Evolutionary conservation across 2,888 invertebrate species (phyloP).

Genomic region (Aporophyla lueneburgensis): DNA sequence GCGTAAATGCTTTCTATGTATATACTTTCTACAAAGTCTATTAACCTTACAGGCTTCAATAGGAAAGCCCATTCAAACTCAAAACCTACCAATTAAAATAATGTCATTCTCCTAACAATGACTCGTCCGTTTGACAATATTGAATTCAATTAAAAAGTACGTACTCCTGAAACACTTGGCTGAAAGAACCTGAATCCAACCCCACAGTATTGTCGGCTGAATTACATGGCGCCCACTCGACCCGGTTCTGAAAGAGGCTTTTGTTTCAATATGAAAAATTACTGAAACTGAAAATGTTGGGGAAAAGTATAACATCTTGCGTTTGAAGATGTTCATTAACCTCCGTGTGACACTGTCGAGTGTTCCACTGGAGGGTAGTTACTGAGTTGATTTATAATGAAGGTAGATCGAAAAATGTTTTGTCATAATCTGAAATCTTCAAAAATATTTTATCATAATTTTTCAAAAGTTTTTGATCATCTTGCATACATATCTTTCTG

Average conservation of each 20-base stretch:
- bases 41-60: not conserved
- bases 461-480: too few relatives aligned
- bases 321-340: conserved; percentile 64
- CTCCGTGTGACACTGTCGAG: conserved; percentile 35
- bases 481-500: too few relatives aligned
- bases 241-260: conserved; percentile 82
- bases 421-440: too few relatives aligned
- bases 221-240: conserved; percentile 82
- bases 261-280: conserved; percentile 89
- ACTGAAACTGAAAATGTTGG: conserved; percentile 74
- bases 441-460: not conserved
- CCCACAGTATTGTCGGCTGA: conserved; percentile 72
- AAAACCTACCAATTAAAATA: conserved; percentile 56
- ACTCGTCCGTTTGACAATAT: conserved; percentile 67
- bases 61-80: conserved; percentile 5
- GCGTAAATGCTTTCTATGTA: not conserved
- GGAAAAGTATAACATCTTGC: conserved; percentile 64
- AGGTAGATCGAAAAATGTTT: not conserved
- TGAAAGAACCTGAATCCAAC: conserved; percentile 48
- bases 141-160: conserved; percentile 82
- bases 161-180: conserved; percentile 76
- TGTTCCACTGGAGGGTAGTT: not conserved
- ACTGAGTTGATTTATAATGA: conserved; percentile 17
- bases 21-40: not conserved
- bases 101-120: conserved; percentile 46